phyloP scores from a whole-genome alignment of 2,113 vertebrate species.

The Marmota monax region DNA sequence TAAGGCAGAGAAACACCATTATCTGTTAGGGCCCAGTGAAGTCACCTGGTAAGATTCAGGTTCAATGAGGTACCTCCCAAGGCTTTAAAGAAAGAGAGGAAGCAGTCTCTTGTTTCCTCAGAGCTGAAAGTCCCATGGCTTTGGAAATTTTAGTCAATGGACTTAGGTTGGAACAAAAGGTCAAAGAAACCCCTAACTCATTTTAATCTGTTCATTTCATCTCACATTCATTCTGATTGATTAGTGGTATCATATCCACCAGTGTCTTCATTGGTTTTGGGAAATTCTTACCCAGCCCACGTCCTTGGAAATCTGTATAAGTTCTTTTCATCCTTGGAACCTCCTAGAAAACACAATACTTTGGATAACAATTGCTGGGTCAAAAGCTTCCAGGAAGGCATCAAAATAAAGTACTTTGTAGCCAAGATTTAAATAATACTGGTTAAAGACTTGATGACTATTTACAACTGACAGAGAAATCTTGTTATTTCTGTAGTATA shows the following conservation, averaged over 20 bases:
- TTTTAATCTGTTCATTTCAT: not conserved
- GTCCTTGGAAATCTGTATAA: not conserved
- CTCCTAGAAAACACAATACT: not conserved
- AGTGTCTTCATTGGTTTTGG: not conserved
- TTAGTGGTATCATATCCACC: not conserved
- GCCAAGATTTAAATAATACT: not conserved
- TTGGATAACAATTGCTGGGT: not conserved
- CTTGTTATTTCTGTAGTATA: not conserved
- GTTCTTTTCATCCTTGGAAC: not conserved
- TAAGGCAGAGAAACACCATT: not conserved
- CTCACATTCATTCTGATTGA: not conserved
- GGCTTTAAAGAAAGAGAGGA: not conserved
- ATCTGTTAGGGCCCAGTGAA: not conserved
- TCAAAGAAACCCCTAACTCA: not conserved
- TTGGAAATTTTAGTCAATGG: not conserved
- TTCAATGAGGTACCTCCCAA: not conserved
- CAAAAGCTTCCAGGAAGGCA: not conserved
- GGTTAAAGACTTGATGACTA: not conserved
- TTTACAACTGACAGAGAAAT: not conserved
- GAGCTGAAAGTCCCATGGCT: not conserved
- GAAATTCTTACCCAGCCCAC: not conserved
- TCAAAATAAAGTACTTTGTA: not conserved
- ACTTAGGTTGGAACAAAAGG: not conserved
- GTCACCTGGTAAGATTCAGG: not conserved
- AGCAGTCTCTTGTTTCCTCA: not conserved